Percentiles rank a stretch among this genome's conserved stretches.
These are phyloP conservation scores for Pseudomyrmex concolor DNA, from an alignment of 1,140 invertebrate genomes.

Conservation along the genomic window DNA sequence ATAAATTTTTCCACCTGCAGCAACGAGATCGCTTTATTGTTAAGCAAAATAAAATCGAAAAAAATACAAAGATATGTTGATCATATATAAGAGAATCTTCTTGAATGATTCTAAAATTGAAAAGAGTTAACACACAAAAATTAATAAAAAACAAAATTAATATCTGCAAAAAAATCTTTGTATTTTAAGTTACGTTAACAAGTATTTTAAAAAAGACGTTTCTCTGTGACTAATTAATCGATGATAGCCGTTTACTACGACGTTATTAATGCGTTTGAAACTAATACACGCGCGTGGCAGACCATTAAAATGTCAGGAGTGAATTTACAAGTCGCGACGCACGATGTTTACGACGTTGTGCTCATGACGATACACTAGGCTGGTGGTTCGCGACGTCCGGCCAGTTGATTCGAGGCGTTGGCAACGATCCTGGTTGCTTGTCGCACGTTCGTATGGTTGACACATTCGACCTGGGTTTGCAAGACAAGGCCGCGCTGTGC, in stretches of 20 bases:
- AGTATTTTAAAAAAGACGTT: slow-evolving; percentile 33
- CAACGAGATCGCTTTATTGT: slow-evolving; percentile 1
- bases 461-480: slow-evolving; percentile 75
- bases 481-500: slow-evolving; percentile 69
- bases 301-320: slow-evolving; percentile 84
- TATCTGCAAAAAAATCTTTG: too few relatives aligned
- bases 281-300: slow-evolving; percentile 81
- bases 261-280: slow-evolving; percentile 84
- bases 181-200: not conserved
- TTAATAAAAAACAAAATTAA: too few relatives aligned
- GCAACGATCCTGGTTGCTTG: slow-evolving; percentile 79
- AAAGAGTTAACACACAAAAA: too few relatives aligned
- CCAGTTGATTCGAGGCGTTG: slow-evolving; percentile 75
- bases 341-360: slow-evolving; percentile 82
- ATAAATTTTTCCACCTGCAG: slow-evolving; percentile 33
- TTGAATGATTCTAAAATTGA: too few relatives aligned
- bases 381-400: slow-evolving; percentile 74
- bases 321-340: slow-evolving; percentile 84
- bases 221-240: slow-evolving; percentile 80
- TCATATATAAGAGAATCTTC: too few relatives aligned
- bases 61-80: too few relatives aligned
- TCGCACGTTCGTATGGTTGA: slow-evolving; percentile 76
- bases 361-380: slow-evolving; percentile 75
- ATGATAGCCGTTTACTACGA: slow-evolving; percentile 76
- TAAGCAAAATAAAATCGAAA: not conserved